These are phyloP conservation scores for Buathra laborator DNA, from an alignment of 2,888 invertebrate genomes.

Conservation along the genomic window DNA sequence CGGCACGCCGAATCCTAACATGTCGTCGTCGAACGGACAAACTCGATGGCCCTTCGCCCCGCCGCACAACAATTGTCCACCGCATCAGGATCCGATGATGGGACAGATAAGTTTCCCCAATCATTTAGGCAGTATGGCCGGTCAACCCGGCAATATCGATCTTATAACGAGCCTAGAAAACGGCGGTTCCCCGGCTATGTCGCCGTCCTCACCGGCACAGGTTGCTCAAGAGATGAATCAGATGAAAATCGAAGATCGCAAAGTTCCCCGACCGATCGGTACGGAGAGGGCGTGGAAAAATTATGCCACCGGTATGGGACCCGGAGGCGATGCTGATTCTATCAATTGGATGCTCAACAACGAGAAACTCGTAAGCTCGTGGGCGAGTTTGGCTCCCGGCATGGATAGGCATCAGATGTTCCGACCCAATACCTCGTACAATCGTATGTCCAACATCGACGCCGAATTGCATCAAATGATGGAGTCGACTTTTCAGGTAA, in stretches of 20 bases:
- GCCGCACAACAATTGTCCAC: conserved; percentile 78
- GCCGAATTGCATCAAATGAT: conserved; percentile 86
- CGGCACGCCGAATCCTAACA: conserved; percentile 73
- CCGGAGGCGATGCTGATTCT: conserved; percentile 82
- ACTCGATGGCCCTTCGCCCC: conserved; percentile 83
- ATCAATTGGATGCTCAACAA: conserved; percentile 85
- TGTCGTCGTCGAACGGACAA: conserved; percentile 80
- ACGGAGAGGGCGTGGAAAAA: conserved; percentile 93
- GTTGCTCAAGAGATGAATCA: conserved; percentile 82
- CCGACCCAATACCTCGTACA: conserved; percentile 80
- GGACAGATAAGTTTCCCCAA: conserved; percentile 81
- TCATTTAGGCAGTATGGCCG: conserved; percentile 79
- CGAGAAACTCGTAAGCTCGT: conserved; percentile 83
- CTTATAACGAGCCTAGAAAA: conserved; percentile 84
- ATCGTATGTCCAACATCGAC: conserved; percentile 81
- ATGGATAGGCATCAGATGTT: conserved; percentile 83
- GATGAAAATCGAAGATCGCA: conserved; percentile 86
- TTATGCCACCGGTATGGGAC: conserved; percentile 80
- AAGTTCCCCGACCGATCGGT: conserved; percentile 92
- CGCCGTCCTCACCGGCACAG: conserved; percentile 86
- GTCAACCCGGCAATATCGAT: conserved; percentile 79
- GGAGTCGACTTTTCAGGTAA: conserved; percentile 85
- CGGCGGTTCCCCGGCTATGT: conserved; percentile 85
- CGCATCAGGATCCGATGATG: conserved; percentile 82
- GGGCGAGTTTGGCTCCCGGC: conserved; percentile 80